These are phyloP conservation scores for Idaea straminata DNA, from an alignment of 2,888 invertebrate species.

Conservation along the genomic window DNA sequence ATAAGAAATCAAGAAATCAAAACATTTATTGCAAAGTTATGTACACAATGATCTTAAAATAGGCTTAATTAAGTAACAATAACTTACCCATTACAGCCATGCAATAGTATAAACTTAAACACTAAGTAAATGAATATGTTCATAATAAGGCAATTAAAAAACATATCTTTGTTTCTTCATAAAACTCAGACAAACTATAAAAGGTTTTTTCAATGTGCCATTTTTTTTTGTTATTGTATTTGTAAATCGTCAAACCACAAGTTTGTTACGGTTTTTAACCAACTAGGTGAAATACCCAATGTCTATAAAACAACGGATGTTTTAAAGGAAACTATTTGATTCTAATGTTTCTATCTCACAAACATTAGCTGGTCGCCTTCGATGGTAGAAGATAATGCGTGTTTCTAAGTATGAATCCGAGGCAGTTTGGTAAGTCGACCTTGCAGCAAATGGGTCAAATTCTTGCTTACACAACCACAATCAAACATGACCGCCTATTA, in stretches of 20 bases:
- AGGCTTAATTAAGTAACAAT: too few relatives aligned
- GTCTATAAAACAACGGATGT: background rate
- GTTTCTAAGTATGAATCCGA: conserved; percentile 21
- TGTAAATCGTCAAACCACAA: background rate
- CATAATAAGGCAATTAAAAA: too few relatives aligned
- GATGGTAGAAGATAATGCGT: conserved; percentile 38
- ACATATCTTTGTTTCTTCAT: too few relatives aligned
- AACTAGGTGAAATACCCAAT: background rate
- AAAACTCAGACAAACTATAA: too few relatives aligned
- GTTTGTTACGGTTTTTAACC: background rate
- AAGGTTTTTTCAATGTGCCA: too few relatives aligned
- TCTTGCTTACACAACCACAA: conserved; percentile 64
- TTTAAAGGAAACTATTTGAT: background rate
- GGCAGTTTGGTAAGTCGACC: conserved; percentile 60
- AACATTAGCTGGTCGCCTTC: conserved; percentile 8
- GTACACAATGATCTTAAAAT: too few relatives aligned
- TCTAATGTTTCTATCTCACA: background rate
- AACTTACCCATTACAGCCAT: too few relatives aligned
- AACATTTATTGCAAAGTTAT: too few relatives aligned
- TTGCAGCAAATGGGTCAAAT: conserved; percentile 64
- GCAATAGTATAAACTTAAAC: too few relatives aligned
- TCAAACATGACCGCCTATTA: conserved; percentile 66
- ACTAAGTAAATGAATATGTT: too few relatives aligned
- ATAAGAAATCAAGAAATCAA: too few relatives aligned
- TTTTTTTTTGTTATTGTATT: conserved; percentile 9